phyloP scores from a whole-genome alignment of 2,113 vertebrate genomes.

The Bungarus multicinctus region DNA sequence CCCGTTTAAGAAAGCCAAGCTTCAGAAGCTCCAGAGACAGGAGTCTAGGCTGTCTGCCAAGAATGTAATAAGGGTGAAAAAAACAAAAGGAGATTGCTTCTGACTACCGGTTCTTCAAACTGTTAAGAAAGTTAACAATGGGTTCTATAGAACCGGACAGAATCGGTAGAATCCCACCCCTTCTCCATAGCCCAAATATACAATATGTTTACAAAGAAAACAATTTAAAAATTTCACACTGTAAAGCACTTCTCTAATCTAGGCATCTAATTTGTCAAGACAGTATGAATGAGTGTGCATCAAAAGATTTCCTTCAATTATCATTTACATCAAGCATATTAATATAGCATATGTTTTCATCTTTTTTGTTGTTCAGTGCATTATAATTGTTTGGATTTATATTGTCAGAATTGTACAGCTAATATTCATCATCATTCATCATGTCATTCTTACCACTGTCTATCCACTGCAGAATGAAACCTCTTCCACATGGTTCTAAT shows the following conservation, averaged over 20 bases:
- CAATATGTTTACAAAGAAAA: not conserved
- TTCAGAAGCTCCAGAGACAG: no score
- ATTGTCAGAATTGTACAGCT: not conserved
- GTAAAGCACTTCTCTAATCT: not conserved
- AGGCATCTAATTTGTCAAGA: not conserved
- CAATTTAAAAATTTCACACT: not conserved
- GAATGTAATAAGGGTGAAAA: no score
- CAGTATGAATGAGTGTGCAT: not conserved
- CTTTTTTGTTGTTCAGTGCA: not conserved
- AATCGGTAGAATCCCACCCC: no score
- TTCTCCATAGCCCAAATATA: not conserved
- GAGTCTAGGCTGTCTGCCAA: no score
- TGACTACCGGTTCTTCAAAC: no score
- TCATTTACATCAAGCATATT: not conserved
- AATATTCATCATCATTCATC: not conserved
- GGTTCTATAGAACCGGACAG: no score
- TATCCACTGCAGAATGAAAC: not conserved
- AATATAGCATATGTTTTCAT: not conserved
- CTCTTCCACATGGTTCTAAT: no score
- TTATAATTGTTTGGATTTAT: not conserved
- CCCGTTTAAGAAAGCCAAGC: no score
- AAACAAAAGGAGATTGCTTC: no score
- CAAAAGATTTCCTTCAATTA: not conserved
- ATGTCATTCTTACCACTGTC: not conserved
- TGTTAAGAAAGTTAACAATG: no score